Evolutionary conservation across 1,140 invertebrate genomes (phyloP), one percentile per base, ranked within the genome.

Genomic region (Paramacrobiotus metropolitanus): DNA sequence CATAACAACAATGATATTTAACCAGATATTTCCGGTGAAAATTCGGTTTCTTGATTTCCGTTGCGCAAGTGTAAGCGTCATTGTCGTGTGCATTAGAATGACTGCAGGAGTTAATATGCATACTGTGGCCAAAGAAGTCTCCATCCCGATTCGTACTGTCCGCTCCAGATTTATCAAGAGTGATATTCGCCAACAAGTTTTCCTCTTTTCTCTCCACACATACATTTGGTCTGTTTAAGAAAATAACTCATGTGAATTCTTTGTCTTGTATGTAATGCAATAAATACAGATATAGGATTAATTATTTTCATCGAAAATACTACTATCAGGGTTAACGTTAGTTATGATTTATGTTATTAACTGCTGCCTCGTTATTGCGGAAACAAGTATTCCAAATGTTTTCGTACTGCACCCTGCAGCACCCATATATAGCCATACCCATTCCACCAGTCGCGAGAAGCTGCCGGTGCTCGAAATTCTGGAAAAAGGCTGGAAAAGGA

Each of bases 1-100:
- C 79, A 63, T 79, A 74, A 65, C 80, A 81, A 65, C 80, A 81
- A 67, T 79, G 77, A 61, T 79, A 78, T 48, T 74, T 77, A 60
- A 78, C 68, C 18, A 73, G 74, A 63, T 55, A 55, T 24, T 24
- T 15, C 15, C 48, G 48, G 48, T 55, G 48, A 28, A 55, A 24
- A 55, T 55, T 24, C 4, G 48, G 15, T 28, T 24, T 15, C 15
- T 28, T 15, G 24, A 55, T 55, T 55, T 55, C 48, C 15, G 48
- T 55, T 4, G 28, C 24, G 28, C 48, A 55, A 15, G 24, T 9
- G 48, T 55, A 55, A 15, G 24, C 24, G 4, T 55, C 48, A 24
- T 24, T 55, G 24, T 55, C 48, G 15, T 15, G 48, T 9, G 48
- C 9, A 9, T 9, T 20, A 28, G 15, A n/a, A n/a, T n/a, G n/a